Conservation (phyloP, 2,113 vertebrate genomes). For the Myrmophylax atrothorax region DNA sequence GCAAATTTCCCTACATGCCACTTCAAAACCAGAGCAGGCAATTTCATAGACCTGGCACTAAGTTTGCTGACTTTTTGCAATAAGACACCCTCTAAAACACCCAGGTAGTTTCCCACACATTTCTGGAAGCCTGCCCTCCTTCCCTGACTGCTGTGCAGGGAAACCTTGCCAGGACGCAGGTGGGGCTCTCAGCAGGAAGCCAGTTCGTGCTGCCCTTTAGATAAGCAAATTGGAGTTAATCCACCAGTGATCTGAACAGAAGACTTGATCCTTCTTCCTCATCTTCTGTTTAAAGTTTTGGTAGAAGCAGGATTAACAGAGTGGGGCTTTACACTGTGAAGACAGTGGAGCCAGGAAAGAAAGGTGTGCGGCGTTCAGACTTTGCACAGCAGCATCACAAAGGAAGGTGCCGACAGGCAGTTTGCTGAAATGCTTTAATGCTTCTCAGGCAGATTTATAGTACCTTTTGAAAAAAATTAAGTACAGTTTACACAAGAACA, state of each 20-base stretch:
- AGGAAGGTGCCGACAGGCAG: accelerated
- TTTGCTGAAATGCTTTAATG: background rate
- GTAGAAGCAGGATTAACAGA: conserved; percentile 6
- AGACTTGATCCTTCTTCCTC: conserved; percentile 1
- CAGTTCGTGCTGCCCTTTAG: background rate
- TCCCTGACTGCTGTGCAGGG: background rate
- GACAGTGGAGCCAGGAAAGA: background rate
- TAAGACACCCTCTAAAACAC: background rate
- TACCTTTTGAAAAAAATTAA: background rate
- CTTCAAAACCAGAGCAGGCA: background rate
- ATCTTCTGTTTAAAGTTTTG: background rate
- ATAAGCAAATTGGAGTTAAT: background rate
- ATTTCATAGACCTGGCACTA: background rate
- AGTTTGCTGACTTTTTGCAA: background rate
- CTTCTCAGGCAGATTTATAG: background rate
- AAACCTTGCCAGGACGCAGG: background rate
- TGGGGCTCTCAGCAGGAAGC: background rate
- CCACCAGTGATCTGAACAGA: background rate
- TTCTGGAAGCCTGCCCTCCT: background rate
- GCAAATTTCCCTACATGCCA: background rate
- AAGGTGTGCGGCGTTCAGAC: accelerated
- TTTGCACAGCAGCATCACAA: background rate
- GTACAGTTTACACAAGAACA: background rate
- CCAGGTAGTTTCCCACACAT: background rate
- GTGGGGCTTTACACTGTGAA: background rate